Base-by-base conservation (phyloP, 2,888 invertebrate species). In the Euzophera pinguis region DNA sequence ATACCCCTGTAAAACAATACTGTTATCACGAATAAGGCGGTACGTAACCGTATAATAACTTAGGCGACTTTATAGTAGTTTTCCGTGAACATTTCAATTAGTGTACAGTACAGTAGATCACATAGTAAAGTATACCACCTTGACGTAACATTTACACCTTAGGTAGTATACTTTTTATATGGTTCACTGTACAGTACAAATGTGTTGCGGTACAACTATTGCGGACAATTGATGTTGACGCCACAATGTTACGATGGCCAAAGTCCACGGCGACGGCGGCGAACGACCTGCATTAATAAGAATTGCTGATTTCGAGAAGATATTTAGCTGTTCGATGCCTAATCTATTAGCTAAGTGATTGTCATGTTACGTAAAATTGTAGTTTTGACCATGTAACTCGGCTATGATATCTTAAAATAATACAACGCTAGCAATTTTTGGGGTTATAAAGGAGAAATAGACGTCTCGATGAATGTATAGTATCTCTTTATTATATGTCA, bases 161-260 rank as follows among this genome's bases (percentile, higher is more conserved):
- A 22, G 22, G 5, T 22, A 5, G 22, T 22, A 22, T 22, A 22
- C 22, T 3, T 22, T 22, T 5, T 22, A 22, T 22, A 22, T 22
- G 22, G 22, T 5, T 5, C 22, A 22, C 22, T 22, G 22, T 22
- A 22, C 22, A 22, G n/a, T n/a, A n/a, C n/a, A n/a, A n/a, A 22
- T 22, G 8, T 32, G 32, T 32, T 9, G 8, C 32, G 10, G 38
- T 16, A 10, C 43, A 27, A 53, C 47, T 51, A 37, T 53, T 3
- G 50, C 27, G 48, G 60, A 73, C 76, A 77, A 76, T 75, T 71
- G 73, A 69, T 73, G 74, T 75, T 73, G 67, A 71, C 73, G 13
- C 9, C 14, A 16, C 41, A 14, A n/a, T 12, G 12, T 49, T 58
- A 65, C 63, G 51, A 51, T 56, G 71, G 39, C 34, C 77, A 76